Evolutionary conservation across 2,113 vertebrate species (phyloP).

Genomic region (Galeopterus variegatus): DNA sequence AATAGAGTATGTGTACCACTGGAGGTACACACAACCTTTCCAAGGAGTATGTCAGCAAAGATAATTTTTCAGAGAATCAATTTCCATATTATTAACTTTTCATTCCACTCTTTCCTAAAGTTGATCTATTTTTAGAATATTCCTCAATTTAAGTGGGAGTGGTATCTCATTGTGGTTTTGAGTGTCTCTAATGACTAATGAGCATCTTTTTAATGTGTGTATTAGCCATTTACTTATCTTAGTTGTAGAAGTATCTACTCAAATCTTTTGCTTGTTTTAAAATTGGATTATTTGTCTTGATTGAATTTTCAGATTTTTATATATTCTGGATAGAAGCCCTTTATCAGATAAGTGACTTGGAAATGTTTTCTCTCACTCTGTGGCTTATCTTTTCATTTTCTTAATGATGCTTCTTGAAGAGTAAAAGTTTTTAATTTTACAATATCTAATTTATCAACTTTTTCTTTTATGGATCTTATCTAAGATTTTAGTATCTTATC

Average conservation of each 20-base stretch:
- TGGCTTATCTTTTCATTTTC: slow-evolving; percentile 24
- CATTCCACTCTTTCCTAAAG: not conserved
- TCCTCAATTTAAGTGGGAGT: not conserved
- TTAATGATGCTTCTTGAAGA: not conserved
- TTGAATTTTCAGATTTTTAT: slow-evolving; percentile 37
- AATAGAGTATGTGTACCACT: not conserved
- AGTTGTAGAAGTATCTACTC: not conserved
- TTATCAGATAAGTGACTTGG: not conserved
- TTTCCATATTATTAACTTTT: slow-evolving; percentile 34
- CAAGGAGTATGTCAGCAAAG: not conserved
- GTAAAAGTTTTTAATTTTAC: slow-evolving; percentile 33
- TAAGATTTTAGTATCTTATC: slow-evolving; percentile 1
- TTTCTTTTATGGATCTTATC: not conserved
- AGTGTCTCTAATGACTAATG: not conserved
- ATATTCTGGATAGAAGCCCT: not conserved
- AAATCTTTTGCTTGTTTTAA: not conserved
- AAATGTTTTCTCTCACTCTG: not conserved
- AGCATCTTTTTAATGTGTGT: not conserved
- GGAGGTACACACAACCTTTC: slow-evolving; percentile 30
- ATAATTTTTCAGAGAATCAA: slow-evolving; percentile 30
- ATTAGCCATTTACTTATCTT: slow-evolving; percentile 26
- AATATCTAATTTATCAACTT: not conserved
- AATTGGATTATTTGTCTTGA: not conserved
- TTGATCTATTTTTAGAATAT: slow-evolving; percentile 27
- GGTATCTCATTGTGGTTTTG: not conserved